Evolutionary conservation across 2,113 vertebrate species (phyloP).

Genomic region (Misgurnus anguillicaudatus): DNA sequence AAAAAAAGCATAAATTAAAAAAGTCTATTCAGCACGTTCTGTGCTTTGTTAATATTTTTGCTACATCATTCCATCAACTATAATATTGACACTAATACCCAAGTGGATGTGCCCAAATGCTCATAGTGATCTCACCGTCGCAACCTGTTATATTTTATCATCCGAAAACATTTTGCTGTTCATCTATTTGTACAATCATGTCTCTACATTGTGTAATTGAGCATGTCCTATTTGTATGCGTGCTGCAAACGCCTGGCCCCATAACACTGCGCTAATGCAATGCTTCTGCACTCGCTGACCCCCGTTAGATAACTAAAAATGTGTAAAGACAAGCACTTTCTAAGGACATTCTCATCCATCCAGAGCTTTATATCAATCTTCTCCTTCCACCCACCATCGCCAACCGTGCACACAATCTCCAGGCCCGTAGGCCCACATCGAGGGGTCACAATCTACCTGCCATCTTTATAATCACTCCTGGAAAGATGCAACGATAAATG

Average conservation of each 20-base stretch:
- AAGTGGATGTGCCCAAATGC: constrained; percentile 29
- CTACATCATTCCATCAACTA: not conserved
- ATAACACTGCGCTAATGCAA: constrained; percentile 42
- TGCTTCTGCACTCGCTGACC: constrained; percentile 28
- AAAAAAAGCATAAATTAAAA: not conserved
- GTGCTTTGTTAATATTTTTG: not conserved
- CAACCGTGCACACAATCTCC: constrained; percentile 33
- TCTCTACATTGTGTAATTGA: not conserved
- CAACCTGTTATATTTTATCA: constrained; percentile 35
- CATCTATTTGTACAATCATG: constrained; percentile 5
- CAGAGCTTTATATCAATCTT: not conserved
- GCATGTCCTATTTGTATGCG: constrained; percentile 30
- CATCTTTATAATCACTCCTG: constrained; percentile 10
- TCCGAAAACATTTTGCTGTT: constrained; percentile 43
- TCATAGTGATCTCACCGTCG: constrained; percentile 37
- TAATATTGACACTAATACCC: constrained; percentile 9
- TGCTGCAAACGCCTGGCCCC: constrained; percentile 16
- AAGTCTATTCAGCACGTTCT: not conserved
- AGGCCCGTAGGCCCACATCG: not conserved
- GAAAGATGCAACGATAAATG: not conserved
- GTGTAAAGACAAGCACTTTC: constrained; percentile 34
- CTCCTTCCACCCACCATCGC: not conserved
- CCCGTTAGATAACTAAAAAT: constrained; percentile 37
- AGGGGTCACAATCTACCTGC: constrained; percentile 18
- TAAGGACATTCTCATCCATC: constrained; percentile 39